Conservation (phyloP, 2,888 invertebrate species). For the Dynastes grantii region DNA sequence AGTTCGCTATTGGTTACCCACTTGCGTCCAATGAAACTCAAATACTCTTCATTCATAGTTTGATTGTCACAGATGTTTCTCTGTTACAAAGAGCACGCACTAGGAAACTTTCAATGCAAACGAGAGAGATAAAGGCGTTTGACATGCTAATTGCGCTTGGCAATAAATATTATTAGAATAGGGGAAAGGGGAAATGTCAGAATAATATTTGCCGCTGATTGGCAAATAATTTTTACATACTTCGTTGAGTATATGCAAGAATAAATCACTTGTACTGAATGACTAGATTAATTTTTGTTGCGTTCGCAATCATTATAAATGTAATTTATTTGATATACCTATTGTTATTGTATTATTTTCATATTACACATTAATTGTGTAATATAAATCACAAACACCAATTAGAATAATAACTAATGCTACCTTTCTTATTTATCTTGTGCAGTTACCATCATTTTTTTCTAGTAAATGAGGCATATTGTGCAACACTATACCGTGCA, state of each 20-base stretch:
- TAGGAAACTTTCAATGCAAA: constrained; percentile 20
- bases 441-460: too few relatives aligned
- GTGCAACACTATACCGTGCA: too few relatives aligned
- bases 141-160: constrained; percentile 28
- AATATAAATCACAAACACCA: too few relatives aligned
- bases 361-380: too few relatives aligned
- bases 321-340: background rate
- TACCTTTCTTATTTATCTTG: too few relatives aligned
- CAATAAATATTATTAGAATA: constrained; percentile 41
- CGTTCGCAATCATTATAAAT: background rate
- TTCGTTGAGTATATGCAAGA: background rate
- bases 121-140: constrained; percentile 34
- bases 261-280: too few relatives aligned
- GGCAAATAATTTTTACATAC: constrained; percentile 31
- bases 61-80: constrained; percentile 60
- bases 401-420: too few relatives aligned
- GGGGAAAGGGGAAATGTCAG: constrained; percentile 15
- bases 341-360: background rate
- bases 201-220: constrained; percentile 23
- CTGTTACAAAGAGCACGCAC: constrained; percentile 20
- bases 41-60: constrained; percentile 60
- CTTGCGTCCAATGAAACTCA: constrained; percentile 60
- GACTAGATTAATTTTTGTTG: too few relatives aligned
- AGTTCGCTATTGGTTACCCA: constrained; percentile 63
- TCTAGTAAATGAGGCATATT: too few relatives aligned